Evolutionary conservation across 2,888 invertebrate species (phyloP).

Genomic region (Acleris cristana): DNA sequence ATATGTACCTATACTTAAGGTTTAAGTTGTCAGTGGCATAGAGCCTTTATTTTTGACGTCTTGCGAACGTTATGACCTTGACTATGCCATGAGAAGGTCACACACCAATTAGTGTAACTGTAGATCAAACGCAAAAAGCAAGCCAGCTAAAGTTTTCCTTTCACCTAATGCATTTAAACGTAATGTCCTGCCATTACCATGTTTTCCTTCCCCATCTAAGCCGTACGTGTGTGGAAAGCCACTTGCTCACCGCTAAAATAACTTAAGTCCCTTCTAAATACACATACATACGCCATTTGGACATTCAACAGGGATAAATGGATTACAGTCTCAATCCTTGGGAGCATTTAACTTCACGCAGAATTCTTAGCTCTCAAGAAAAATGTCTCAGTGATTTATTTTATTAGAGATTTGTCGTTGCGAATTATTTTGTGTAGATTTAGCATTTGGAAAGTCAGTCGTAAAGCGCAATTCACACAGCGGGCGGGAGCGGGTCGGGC

Average conservation of each 20-base stretch:
- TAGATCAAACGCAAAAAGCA: too few species aligned
- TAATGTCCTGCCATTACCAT: conserved; percentile 12
- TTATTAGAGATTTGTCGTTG: conserved; percentile 14
- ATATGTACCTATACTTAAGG: too few species aligned
- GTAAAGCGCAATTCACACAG: too few species aligned
- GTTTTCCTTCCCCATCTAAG: conserved; percentile 16
- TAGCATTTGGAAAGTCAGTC: background rate
- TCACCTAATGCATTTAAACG: conserved; percentile 24
- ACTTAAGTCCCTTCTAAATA: background rate
- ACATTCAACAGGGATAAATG: conserved; percentile 10
- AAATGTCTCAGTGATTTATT: conserved; percentile 26
- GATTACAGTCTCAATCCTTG: conserved; percentile 21
- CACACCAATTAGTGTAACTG: too few species aligned
- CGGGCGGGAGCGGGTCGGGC: too few species aligned
- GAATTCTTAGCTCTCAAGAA: conserved; percentile 22
- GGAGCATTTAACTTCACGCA: conserved; percentile 27
- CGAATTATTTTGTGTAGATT: conserved; percentile 14
- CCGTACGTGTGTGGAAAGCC: conserved; percentile 18
- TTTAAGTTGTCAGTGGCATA: too few species aligned
- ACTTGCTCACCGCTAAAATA: background rate
- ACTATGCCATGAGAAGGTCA: too few species aligned
- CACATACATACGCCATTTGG: background rate
- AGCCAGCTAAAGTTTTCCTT: too few species aligned
- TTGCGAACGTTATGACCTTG: too few species aligned
- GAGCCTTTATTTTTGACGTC: too few species aligned